Evolutionary conservation across 2,113 vertebrate species (phyloP).

Genomic region (Colius striatus): DNA sequence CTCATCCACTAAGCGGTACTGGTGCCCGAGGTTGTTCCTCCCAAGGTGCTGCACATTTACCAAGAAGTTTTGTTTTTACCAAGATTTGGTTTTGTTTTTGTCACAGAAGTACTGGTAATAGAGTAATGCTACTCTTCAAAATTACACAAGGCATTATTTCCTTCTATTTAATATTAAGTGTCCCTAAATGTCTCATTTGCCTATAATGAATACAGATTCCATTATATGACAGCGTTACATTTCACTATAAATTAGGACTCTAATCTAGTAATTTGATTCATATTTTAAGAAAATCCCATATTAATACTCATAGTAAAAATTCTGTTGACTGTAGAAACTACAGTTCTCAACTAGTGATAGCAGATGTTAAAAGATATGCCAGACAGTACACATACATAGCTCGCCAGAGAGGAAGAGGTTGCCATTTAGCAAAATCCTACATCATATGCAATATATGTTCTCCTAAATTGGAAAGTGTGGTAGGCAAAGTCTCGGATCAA

Average conservation of each 20-base stretch:
- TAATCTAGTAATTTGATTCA: neutral
- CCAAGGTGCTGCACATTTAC: too few relatives aligned
- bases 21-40: too few relatives aligned
- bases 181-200: neutral
- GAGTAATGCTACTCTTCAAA: neutral
- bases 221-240: neutral
- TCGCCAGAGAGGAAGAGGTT: slow-evolving; percentile 16
- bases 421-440: slow-evolving; percentile 18
- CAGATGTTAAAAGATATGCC: slow-evolving; percentile 37
- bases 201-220: neutral
- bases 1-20: too few relatives aligned
- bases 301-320: slow-evolving; percentile 16
- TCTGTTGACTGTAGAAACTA: neutral
- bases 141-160: neutral
- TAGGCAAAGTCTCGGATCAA: neutral
- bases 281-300: neutral
- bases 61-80: too few relatives aligned
- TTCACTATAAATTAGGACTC: neutral
- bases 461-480: neutral
- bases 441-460: neutral
- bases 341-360: slow-evolving; percentile 13
- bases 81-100: neutral
- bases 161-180: neutral
- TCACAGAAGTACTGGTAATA: neutral
- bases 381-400: neutral